Evolutionary conservation across 2,113 vertebrate genomes (phyloP), one percentile per base, ranked within the genome.

Genomic region (Speoplatyrhinus poulsoni): DNA sequence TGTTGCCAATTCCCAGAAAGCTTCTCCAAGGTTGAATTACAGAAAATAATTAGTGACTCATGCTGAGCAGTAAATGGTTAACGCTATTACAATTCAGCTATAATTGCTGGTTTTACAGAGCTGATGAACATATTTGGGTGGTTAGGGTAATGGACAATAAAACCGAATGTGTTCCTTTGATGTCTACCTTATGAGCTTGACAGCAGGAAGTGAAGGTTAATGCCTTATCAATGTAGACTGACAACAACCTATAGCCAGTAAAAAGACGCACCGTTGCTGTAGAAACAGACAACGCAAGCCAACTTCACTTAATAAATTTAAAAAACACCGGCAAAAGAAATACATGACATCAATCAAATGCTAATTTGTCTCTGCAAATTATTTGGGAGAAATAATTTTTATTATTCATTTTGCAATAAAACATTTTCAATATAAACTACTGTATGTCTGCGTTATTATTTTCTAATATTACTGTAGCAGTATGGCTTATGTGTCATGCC

Each of bases 121-220:
- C 60, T 69, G 81, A 81, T 87, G 69, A 83, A 52, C 55, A 67
- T 53, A 67, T 62, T 71, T 47, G 52, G 61, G 66, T 48, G 67
- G 66, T 65, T 81, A 70, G 70, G 74, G 55, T 58, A 67, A 79
- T 72, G 74, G 59, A 77, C 86, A 82, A 79, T 60, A 76, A 80
- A 88, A 71, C 69, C 72, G 85, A 77, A 82, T 65, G 17, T 53
- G 64, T 75, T 69, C 65, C 72, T 68, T 84, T 89, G 78, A 85
- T 83, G 80, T 82, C 60, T 60, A 67, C 61, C 56, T 76, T 79
- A 50, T 66, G 15, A 72, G 67, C 60, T 50, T 72, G 72, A 77
- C 73, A 76, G 63, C 69, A 48, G 75, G 53, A 71, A 63, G 53
- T 48, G 70, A 77, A 79, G 72, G 82, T 82, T 81, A 79, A 83